phyloP scores from a whole-genome alignment of 2,888 invertebrate genomes.

The Drosophila parthenogenetica region DNA sequence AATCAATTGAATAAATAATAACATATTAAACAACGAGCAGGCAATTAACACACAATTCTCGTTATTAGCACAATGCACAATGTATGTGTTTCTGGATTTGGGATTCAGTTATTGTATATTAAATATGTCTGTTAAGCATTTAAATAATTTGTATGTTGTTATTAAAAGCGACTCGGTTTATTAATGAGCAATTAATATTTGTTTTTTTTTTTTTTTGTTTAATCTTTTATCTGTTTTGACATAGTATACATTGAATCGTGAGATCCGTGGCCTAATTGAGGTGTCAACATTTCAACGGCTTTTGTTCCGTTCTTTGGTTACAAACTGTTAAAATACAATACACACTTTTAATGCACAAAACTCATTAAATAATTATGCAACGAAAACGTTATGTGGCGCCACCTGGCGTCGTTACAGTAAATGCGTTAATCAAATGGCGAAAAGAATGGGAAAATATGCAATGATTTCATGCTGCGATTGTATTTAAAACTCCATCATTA shows the following conservation, averaged over 20 bases:
- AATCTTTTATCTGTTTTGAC: slow-evolving; percentile 20
- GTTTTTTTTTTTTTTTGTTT: slow-evolving; percentile 42
- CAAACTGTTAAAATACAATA: slow-evolving; percentile 59
- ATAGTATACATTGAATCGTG: slow-evolving; percentile 22
- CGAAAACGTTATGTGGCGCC: slow-evolving; percentile 29
- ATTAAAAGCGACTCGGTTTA: slow-evolving; percentile 40
- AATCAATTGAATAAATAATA: slow-evolving; percentile 63
- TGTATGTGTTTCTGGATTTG: slow-evolving; percentile 5
- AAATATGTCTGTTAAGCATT: slow-evolving; percentile 25
- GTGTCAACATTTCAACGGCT: slow-evolving; percentile 71
- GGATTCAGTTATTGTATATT: slow-evolving; percentile 2
- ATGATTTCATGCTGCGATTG: slow-evolving; percentile 15
- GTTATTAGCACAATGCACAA: slow-evolving; percentile 43
- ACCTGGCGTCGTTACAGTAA: slow-evolving; percentile 52
- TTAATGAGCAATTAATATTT: slow-evolving; percentile 62
- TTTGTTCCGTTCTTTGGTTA: slow-evolving; percentile 14
- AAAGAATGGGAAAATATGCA: background rate
- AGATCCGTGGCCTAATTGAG: slow-evolving; percentile 64
- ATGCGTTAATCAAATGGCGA: slow-evolving; percentile 71
- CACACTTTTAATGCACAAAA: slow-evolving; percentile 26
- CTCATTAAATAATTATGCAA: slow-evolving; percentile 67
- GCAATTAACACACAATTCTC: slow-evolving; percentile 72
- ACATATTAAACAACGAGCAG: slow-evolving; percentile 57
- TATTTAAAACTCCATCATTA: slow-evolving; percentile 72
- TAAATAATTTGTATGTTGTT: slow-evolving; percentile 38